phyloP scores from a whole-genome alignment of 2,888 invertebrate genomes.

The Heliothis peltigera region DNA sequence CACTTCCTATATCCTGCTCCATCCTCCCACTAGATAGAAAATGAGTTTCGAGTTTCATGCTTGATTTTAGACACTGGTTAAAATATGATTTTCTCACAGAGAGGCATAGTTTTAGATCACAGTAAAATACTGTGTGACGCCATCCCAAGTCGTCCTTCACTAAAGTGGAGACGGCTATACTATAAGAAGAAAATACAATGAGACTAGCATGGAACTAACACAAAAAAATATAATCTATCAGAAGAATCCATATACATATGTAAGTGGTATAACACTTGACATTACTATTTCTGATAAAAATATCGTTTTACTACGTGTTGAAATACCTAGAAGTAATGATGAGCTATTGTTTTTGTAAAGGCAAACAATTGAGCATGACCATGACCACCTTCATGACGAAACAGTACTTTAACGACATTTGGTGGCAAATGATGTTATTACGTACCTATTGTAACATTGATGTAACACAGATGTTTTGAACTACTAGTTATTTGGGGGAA shows the following conservation, averaged over 20 bases:
- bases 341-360: conserved; percentile 14
- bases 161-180: too few species aligned
- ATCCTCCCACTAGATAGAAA: too few species aligned
- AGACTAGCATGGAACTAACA: too few species aligned
- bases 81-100: too few species aligned
- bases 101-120: too few species aligned
- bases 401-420: not conserved
- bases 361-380: conserved; percentile 10
- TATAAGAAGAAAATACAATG: too few species aligned
- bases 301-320: conserved; percentile 13
- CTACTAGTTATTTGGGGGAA: not conserved
- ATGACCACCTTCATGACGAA: not conserved
- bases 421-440: not conserved
- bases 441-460: not conserved
- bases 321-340: not conserved
- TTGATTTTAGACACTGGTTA: too few species aligned
- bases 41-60: too few species aligned
- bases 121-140: not conserved
- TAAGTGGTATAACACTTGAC: conserved; percentile 4
- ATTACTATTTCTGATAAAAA: conserved; percentile 45
- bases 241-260: too few species aligned
- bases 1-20: too few species aligned
- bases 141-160: conserved; percentile 11
- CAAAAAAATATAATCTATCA: too few species aligned
- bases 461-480: conserved; percentile 14